phyloP scores from a whole-genome alignment of 2,113 vertebrate genomes.

The Jacana jacana region DNA sequence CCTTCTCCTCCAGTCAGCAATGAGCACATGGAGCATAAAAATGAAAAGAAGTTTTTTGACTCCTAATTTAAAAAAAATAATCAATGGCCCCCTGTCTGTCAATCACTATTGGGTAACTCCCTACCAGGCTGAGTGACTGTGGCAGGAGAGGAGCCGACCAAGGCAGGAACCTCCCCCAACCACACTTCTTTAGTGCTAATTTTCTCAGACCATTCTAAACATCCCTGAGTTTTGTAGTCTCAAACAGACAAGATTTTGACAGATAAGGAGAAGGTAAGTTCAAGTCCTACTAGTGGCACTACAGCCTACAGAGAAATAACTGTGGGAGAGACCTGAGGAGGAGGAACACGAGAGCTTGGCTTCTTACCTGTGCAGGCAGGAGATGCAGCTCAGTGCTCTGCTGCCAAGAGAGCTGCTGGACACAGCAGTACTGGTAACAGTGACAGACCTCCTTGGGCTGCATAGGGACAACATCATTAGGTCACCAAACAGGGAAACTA shows the following conservation, averaged over 20 bases:
- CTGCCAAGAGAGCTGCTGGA: background rate
- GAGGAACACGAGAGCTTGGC: background rate
- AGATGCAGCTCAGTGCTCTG: background rate
- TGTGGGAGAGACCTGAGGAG: background rate
- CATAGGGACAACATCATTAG: rapidly evolving
- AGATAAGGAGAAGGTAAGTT: background rate
- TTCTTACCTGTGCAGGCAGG: background rate
- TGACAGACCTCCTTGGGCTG: rapidly evolving
- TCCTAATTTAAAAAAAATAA: background rate
- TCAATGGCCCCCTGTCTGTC: background rate
- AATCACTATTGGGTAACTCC: background rate
- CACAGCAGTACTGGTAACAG: background rate
- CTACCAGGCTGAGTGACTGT: background rate
- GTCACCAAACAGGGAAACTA: rapidly evolving
- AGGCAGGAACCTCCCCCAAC: background rate
- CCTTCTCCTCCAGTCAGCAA: background rate
- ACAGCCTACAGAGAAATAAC: background rate
- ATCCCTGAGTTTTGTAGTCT: background rate
- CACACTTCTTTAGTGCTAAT: background rate
- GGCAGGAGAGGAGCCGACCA: background rate
- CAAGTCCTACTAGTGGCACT: background rate
- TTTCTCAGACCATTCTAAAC: background rate
- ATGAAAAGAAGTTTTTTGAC: rapidly evolving
- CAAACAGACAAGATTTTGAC: background rate
- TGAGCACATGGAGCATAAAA: rapidly evolving